Evolutionary conservation across 2,113 vertebrate genomes (phyloP), one percentile per base, ranked within the genome.

Genomic region (Caretta caretta): DNA sequence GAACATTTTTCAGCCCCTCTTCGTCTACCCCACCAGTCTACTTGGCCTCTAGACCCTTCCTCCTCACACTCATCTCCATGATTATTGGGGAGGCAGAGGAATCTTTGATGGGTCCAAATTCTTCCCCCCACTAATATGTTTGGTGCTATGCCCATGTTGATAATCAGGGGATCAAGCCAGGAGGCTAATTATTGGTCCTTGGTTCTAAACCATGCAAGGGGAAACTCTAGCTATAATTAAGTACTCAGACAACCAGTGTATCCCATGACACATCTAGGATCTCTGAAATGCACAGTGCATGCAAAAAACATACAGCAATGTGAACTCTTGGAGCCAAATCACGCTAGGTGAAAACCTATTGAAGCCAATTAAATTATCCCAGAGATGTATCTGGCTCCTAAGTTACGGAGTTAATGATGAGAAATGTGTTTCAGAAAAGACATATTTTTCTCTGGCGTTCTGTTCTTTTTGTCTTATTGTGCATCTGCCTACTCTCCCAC

Each of bases 401-500:
- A 48, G 5, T 88, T 82, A 56, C 51, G 11, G 31, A 86, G 79
- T 82, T 87, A n/a, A 75, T 16, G 90, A 83, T 95, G 95, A 85
- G 53, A 94, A 95, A 90, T 59, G 65, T 80, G 78, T 93, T 92
- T 90, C 51, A 81, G 92, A 96, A 88, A 86, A 94, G 86, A 51
- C 4, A 20, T 65, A 50, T 62, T 87, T 86, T 91, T 93, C 94
- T 80, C 93, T 96, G 87, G 57, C 90, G 16, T 92, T 89, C 84
- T 94, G 96, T 94, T 94, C 80, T 93, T 91, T 86, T 76, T 83
- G 31, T 88, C 89, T 78, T 81, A 5, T 5, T 87, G 84, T 80
- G 53, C 93, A 87, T 95, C 95, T 97, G 97, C 91, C 95, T 91
- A 92, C 93, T 94, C 92, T 88, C 96, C 96, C 80, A 91, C 87